A percentile compares a stretch with the other conserved stretches of the same genome.
These are phyloP conservation scores for Hippoglossus hippoglossus DNA, from an alignment of 2,797 vertebrate genomes.

Conservation along the genomic window DNA sequence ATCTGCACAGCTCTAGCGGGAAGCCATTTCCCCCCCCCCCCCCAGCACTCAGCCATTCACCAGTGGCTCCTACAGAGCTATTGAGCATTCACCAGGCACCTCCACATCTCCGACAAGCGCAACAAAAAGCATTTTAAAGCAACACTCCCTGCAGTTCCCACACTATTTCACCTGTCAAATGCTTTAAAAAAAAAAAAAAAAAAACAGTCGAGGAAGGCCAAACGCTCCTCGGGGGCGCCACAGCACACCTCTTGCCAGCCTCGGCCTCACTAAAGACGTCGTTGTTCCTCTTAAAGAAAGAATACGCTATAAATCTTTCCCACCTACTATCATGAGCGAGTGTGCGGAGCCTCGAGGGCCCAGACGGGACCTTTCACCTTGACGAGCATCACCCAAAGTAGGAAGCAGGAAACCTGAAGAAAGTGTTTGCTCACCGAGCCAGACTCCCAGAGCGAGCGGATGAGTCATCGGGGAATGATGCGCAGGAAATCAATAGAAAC, in stretches of 20 bases:
- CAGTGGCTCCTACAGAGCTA: constrained; percentile 79
- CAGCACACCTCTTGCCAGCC: constrained; percentile 81
- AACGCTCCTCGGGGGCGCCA: constrained; percentile 68
- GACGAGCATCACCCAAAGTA: constrained; percentile 48
- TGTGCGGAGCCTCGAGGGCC: constrained; percentile 43
- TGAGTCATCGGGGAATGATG: constrained; percentile 72
- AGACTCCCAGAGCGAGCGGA: constrained; percentile 49
- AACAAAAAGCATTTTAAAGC: constrained; percentile 82
- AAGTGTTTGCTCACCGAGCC: constrained; percentile 48
- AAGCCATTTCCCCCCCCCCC: constrained; percentile 67
- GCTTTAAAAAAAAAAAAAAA: constrained; percentile 56
- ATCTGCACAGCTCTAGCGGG: constrained; percentile 63
- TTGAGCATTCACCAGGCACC: constrained; percentile 82
- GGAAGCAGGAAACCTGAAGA: constrained; percentile 46
- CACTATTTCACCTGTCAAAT: constrained; percentile 85
- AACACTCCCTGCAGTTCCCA: constrained; percentile 81
- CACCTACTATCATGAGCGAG: constrained; percentile 48
- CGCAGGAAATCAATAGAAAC: constrained; percentile 67
- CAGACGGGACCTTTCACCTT: constrained; percentile 60
- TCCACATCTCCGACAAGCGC: constrained; percentile 78
- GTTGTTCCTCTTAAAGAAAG: constrained; percentile 66
- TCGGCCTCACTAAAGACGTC: constrained; percentile 65
- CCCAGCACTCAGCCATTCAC: constrained; percentile 71
- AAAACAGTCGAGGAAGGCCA: constrained; percentile 74
- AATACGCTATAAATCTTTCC: constrained; percentile 64